Evolutionary conservation across 2,797 vertebrate species (phyloP), one percentile per base, ranked within the genome.

Genomic region (Pseudochirops cupreus): DNA sequence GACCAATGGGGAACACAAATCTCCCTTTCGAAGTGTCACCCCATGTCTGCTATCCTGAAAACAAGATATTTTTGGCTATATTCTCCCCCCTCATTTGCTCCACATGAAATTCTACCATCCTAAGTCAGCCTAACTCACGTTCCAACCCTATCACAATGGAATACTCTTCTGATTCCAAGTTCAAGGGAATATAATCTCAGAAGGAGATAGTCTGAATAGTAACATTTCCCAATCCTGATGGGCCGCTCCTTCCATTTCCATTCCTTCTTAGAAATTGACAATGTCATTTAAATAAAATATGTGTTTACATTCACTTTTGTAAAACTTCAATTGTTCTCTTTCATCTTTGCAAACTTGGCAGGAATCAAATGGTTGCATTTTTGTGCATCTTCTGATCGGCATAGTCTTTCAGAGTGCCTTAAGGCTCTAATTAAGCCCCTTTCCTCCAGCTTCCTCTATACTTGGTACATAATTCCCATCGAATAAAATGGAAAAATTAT

Each of bases 241-340:
- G 93, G 56, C 57, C 97, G 97, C 26, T 97, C 95, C 91, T 96
- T 97, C 90, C 95, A 56, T 97, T 97, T 95, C 95, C 90, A 92
- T 94, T 91, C 91, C 96, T 96, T 96, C 97, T 97, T 50, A 96
- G 96, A 98, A 98, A 97, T 95, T 98, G 98, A 98, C 98, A 98
- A 97, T 96, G 97, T 93, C 56, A 95, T 97, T 97, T 96, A 97
- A 96, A 95, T 97, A 97, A 97, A 96, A 97, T 96, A 97, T 90
- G 87, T 96, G 92, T 59, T 95, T 93, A 11, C 93, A 97, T 97
- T 98, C 95, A 94, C 96, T 98, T 98, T 95, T 95, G 92, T 95
- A 95, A 97, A 98, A 97, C 97, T 98, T 98, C 98, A 98, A 98
- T 98, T 98, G 98, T 98, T 98, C 97, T 96, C 92, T 29, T 92